Base-by-base conservation (phyloP, 2,888 invertebrate genomes). In the Machimus rusticus region DNA sequence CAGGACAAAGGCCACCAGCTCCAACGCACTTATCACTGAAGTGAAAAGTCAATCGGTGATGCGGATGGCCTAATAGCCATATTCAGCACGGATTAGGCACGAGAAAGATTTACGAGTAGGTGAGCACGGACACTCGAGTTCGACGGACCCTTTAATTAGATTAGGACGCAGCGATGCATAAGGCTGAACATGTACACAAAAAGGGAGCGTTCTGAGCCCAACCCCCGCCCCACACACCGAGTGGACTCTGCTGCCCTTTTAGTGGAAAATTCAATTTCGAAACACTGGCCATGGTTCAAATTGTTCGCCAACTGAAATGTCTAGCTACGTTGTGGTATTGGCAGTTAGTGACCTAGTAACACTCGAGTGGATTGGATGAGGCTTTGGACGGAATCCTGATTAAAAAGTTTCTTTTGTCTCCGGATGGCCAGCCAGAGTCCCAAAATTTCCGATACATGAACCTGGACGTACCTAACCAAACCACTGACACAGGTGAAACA, bases 111-210 rank as follows among this genome's bases (percentile, higher is more conserved):
- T 66, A 57, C 82, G 82, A 31, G n/a, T 19, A 46, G 85, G 43
- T 85, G 23, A 74, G 28, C 74, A 74, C 39, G 23, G 23, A 74
- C 46, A 39, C 51, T 46, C 74, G 43, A 28, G 46, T 37, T 74
- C 74, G 74, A 28, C 74, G 85, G 85, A 74, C 85, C 85, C 74
- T 85, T 39, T 85, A 85, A 85, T 85, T 85, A 85, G 85, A 74
- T 85, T 74, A 74, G 74, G 31, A 74, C 66, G 74, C 85, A 85
- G 23, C 28, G 74, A 74, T 85, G 85, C 74, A 74, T 85, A 74
- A 74, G 55, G 82, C 79, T 51, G 28, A 28, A 5, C 51, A 39
- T 79, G n/a, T 79, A 51, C 31, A 51, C 79, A 46, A 46, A 51
- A 79, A 79, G 31, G 51, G 79, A 79, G n/a, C 9, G 51, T 14